These are phyloP conservation scores for Hyles vespertilio DNA, from an alignment of 1,140 invertebrate species.

Conservation along the genomic window DNA sequence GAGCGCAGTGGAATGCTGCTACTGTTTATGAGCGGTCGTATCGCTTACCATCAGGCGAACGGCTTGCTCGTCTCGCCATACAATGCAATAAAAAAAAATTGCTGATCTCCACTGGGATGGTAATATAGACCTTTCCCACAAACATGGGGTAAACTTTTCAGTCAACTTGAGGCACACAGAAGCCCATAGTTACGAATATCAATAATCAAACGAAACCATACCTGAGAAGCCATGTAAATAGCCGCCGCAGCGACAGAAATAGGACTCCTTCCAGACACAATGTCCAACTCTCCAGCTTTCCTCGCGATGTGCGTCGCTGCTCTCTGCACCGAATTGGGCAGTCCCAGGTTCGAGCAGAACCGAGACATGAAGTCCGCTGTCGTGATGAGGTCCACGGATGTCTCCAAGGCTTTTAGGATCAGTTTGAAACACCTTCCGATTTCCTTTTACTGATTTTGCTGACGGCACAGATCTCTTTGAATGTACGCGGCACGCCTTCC, in stretches of 20 bases:
- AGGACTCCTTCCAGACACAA: slow-evolving; percentile 98
- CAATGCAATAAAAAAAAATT: no score
- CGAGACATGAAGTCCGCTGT: slow-evolving; percentile 99
- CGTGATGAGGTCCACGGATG: slow-evolving; percentile 98
- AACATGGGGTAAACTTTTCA: no score
- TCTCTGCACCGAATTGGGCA: slow-evolving; percentile 95
- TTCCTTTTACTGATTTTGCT: slow-evolving; percentile 99
- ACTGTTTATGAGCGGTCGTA: no score
- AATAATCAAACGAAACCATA: slow-evolving; percentile 36
- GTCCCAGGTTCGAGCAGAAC: slow-evolving; percentile 89
- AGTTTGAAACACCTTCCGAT: slow-evolving; percentile 87
- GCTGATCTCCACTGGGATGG: no score
- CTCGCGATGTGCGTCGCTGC: slow-evolving; percentile 97
- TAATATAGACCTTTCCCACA: no score
- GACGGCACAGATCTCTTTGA: slow-evolving; percentile 99
- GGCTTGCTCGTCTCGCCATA: no score
- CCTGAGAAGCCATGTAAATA: slow-evolving; percentile 99
- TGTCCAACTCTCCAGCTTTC: slow-evolving; percentile 97
- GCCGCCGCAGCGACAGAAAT: slow-evolving; percentile 99
- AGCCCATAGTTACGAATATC: neutral
- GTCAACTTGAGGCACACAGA: neutral
- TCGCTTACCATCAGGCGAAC: no score
- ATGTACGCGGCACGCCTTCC: slow-evolving; percentile 98
- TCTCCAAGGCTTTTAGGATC: slow-evolving; percentile 83
- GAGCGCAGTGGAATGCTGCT: no score